Conservation (phyloP, 2,888 invertebrate species). For the Romanomermis culicivorax region DNA sequence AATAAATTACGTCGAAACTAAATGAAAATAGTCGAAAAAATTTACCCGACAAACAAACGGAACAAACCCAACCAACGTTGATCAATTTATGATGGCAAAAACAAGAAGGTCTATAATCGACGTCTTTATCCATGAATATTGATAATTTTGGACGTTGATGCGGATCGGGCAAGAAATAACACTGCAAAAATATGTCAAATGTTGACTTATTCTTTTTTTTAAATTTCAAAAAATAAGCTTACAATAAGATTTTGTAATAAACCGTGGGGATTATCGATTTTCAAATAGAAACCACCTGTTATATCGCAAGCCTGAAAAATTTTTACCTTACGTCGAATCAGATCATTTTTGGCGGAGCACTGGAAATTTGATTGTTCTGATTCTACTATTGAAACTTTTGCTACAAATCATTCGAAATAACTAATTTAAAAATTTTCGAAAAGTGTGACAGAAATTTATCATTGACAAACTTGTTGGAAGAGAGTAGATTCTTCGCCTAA, state of each 20-base stretch:
- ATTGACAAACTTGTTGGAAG: slow-evolving; percentile 49
- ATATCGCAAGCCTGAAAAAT: slow-evolving; percentile 69
- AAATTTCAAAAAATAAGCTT: slow-evolving; percentile 21
- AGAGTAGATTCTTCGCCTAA: slow-evolving; percentile 69
- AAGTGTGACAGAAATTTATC: neutral
- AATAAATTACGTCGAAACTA: neutral
- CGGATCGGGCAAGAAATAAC: slow-evolving; percentile 51
- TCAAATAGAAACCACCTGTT: slow-evolving; percentile 71
- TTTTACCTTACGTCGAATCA: too few species aligned
- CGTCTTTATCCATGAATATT: slow-evolving; percentile 64
- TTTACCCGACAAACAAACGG: slow-evolving; percentile 74
- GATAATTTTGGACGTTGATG: slow-evolving; percentile 48
- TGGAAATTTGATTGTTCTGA: too few species aligned
- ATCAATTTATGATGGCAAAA: slow-evolving; percentile 87
- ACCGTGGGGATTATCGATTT: slow-evolving; percentile 62
- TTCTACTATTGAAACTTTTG: too few species aligned
- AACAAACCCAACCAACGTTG: slow-evolving; percentile 89
- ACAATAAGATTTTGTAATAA: slow-evolving; percentile 65
- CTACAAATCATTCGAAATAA: too few species aligned
- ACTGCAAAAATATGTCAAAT: slow-evolving; percentile 5
- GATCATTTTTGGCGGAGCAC: neutral
- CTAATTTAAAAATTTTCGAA: neutral
- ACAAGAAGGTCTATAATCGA: slow-evolving; percentile 89
- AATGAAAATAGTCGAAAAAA: neutral
- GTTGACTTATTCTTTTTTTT: neutral